These are phyloP conservation scores for Macrobrachium nipponense DNA, from an alignment of 1,140 invertebrate genomes.

Conservation along the genomic window DNA sequence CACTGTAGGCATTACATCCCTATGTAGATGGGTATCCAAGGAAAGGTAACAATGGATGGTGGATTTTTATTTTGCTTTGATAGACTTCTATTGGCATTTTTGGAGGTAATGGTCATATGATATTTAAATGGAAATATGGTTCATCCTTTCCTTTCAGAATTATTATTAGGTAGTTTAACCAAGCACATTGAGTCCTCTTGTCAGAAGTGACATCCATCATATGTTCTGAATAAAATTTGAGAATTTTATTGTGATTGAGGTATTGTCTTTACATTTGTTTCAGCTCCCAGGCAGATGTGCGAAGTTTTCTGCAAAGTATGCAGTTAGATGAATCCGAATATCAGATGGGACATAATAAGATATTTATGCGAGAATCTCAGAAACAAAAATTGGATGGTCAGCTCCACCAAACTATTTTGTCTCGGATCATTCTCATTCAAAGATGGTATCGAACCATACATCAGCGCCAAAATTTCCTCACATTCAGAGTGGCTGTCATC, in stretches of 20 bases:
- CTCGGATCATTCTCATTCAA: conserved; percentile 91
- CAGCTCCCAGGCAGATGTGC: conserved; percentile 82
- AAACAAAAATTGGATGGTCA: conserved; percentile 91
- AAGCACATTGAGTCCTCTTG: no score
- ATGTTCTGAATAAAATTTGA: no score
- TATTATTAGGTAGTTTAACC: no score
- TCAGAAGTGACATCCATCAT: no score
- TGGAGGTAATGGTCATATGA: no score
- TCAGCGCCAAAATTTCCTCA: conserved; percentile 81
- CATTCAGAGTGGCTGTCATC: conserved; percentile 79
- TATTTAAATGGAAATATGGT: no score
- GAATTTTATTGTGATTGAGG: not conserved
- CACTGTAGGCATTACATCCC: no score
- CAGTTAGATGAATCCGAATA: conserved; percentile 90
- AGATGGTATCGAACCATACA: conserved; percentile 88
- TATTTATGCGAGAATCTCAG: conserved; percentile 94
- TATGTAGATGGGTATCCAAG: no score
- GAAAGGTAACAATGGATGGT: no score
- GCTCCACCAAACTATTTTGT: conserved; percentile 93
- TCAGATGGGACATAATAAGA: conserved; percentile 90
- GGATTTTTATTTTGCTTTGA: no score
- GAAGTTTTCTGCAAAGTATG: conserved; percentile 82
- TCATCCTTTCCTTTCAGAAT: no score
- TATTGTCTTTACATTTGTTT: conserved; percentile 63
- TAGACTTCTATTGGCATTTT: no score